phyloP scores from a whole-genome alignment of 2,113 vertebrate genomes.

The Suricata suricatta region DNA sequence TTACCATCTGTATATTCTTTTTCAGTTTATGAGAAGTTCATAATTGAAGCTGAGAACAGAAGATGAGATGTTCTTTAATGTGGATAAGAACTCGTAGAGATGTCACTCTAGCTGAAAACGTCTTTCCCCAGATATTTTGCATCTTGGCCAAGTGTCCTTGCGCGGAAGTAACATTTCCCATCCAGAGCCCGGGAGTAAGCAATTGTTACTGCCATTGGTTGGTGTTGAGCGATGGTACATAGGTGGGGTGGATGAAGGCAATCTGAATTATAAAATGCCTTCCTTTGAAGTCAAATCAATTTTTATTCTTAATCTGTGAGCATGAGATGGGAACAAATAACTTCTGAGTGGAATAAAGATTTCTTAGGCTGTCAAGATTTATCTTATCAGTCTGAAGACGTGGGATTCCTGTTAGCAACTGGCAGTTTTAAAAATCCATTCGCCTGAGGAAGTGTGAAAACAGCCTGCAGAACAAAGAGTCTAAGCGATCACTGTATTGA shows the following conservation, averaged over 20 bases:
- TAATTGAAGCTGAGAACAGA: not conserved
- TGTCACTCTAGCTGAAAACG: not conserved
- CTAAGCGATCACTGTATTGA: not conserved
- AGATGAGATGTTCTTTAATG: not conserved
- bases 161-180: not conserved
- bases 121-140: not conserved
- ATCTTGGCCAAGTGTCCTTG: not conserved
- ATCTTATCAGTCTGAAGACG: constrained; percentile 75
- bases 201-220: not conserved
- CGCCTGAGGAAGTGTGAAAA: constrained; percentile 78
- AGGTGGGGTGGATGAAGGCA: not conserved
- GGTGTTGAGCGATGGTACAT: not conserved
- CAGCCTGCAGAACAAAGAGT: constrained; percentile 60
- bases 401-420: constrained; percentile 67
- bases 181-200: not conserved
- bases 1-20: not conserved
- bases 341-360: constrained; percentile 81
- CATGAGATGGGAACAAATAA: constrained; percentile 71
- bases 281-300: constrained; percentile 76
- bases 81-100: not conserved
- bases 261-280: constrained; percentile 59
- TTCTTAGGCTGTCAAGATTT: constrained; percentile 79
- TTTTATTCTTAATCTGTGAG: constrained; percentile 77
- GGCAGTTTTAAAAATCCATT: constrained; percentile 68
- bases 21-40: not conserved